Percentiles rank a stretch among this genome's conserved stretches.
These are phyloP conservation scores for Nemurella pictetii DNA, from an alignment of 2,888 invertebrate species.

Conservation along the genomic window DNA sequence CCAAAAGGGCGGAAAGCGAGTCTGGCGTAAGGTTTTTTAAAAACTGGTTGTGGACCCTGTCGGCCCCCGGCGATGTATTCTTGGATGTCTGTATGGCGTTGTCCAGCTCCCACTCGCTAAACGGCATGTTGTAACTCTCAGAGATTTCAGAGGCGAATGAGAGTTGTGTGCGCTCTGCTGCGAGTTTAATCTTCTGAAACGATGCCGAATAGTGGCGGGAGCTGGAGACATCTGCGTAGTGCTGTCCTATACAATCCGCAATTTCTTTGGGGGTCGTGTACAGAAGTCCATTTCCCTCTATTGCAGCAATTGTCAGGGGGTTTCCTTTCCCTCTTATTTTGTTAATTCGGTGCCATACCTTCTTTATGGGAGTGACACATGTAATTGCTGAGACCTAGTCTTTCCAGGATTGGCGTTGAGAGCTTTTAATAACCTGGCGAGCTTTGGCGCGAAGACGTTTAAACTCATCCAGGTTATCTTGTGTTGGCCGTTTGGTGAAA, in stretches of 20 bases:
- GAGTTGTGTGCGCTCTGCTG: neutral
- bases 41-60: constrained; percentile 24
- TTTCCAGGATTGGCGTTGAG: neutral
- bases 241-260: neutral
- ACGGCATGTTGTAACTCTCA: constrained; percentile 22
- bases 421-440: neutral
- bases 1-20: neutral
- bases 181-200: constrained; percentile 1
- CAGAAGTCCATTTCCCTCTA: neutral
- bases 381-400: constrained; percentile 9
- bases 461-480: constrained; percentile 7
- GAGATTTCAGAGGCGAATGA: constrained; percentile 17
- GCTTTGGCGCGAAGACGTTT: neutral
- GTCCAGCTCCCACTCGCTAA: constrained; percentile 1
- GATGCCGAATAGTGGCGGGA: constrained; percentile 17
- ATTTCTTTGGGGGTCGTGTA: neutral
- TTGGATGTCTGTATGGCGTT: constrained; percentile 18
- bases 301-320: neutral
- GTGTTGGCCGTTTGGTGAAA: constrained; percentile 11
- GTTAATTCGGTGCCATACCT: constrained; percentile 19
- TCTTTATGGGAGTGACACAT: neutral
- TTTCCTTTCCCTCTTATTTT: constrained; percentile 24
- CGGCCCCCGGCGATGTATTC: constrained; percentile 28
- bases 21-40: neutral
- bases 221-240: constrained; percentile 14